phyloP scores from a whole-genome alignment of 1,140 invertebrate genomes.

The Calycopis cecrops region DNA sequence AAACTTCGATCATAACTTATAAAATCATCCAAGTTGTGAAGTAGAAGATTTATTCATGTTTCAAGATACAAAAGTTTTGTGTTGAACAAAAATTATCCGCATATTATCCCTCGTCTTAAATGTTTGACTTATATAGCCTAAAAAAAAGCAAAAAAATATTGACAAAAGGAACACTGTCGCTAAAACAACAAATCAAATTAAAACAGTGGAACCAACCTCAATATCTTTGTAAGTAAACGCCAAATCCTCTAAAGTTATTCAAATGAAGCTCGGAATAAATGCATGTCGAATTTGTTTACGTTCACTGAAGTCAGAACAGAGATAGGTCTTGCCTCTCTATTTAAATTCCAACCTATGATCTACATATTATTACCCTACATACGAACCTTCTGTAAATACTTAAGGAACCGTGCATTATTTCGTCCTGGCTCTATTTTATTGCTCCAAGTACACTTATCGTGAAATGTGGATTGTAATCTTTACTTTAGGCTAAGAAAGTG shows the following conservation, averaged over 20 bases:
- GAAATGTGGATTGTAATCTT: no score
- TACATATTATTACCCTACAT: conserved; percentile 42
- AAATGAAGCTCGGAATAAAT: conserved; percentile 54
- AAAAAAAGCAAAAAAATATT: no score
- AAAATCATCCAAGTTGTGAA: no score
- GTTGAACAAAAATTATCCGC: no score
- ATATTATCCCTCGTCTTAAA: no score
- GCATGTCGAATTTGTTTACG: conserved; percentile 57
- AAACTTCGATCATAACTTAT: conserved; percentile 6
- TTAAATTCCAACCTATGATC: conserved; percentile 45
- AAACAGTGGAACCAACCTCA: background rate
- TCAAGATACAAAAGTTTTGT: background rate
- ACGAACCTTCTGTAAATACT: conserved; percentile 21
- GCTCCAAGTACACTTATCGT: no score
- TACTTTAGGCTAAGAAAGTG: no score
- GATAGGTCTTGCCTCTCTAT: conserved; percentile 43
- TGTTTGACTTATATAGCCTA: no score
- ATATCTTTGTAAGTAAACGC: background rate
- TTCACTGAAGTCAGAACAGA: conserved; percentile 35
- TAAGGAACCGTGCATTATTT: conserved; percentile 17
- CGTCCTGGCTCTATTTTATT: background rate
- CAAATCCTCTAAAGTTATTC: conserved; percentile 40
- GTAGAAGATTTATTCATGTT: no score
- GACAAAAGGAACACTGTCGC: no score
- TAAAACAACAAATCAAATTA: background rate